Conservation (phyloP, 2,113 vertebrate genomes). For the Nerophis ophidion region DNA sequence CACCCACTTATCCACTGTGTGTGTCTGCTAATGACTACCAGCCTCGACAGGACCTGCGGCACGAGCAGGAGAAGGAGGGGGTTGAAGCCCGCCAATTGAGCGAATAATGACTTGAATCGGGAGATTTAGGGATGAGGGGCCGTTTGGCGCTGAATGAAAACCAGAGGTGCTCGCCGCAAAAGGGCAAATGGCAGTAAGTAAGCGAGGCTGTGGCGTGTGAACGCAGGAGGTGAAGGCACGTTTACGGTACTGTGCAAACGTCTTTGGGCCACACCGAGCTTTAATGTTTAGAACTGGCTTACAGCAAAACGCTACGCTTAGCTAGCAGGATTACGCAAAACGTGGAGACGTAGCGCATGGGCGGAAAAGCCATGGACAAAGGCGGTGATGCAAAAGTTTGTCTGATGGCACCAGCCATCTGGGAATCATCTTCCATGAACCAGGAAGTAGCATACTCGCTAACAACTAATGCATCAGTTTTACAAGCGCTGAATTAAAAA, state of each 20-base stretch:
- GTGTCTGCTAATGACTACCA: slow-evolving; percentile 73
- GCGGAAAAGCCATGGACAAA: too few relatives aligned
- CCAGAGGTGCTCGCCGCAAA: slow-evolving; percentile 67
- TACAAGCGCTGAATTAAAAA: too few relatives aligned
- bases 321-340: too few relatives aligned
- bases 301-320: too few relatives aligned
- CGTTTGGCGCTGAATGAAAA: slow-evolving; percentile 68
- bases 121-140: slow-evolving; percentile 66
- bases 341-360: too few relatives aligned
- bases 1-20: slow-evolving; percentile 20
- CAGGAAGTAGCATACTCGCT: too few relatives aligned
- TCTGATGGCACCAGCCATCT: too few relatives aligned
- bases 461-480: too few relatives aligned
- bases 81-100: slow-evolving; percentile 75
- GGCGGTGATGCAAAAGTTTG: too few relatives aligned
- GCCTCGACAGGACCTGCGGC: slow-evolving; percentile 62
- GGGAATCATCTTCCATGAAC: too few relatives aligned
- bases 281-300: too few relatives aligned
- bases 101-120: slow-evolving; percentile 79
- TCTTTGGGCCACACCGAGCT: not conserved
- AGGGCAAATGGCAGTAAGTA: slow-evolving; percentile 12
- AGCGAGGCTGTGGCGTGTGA: slow-evolving; percentile 6
- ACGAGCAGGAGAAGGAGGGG: slow-evolving; percentile 65
- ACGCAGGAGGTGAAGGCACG: not conserved
- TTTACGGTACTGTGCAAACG: not conserved